These are phyloP conservation scores for Smutsia temminckii DNA, from an alignment of 2,797 vertebrate species.

Conservation along the genomic window DNA sequence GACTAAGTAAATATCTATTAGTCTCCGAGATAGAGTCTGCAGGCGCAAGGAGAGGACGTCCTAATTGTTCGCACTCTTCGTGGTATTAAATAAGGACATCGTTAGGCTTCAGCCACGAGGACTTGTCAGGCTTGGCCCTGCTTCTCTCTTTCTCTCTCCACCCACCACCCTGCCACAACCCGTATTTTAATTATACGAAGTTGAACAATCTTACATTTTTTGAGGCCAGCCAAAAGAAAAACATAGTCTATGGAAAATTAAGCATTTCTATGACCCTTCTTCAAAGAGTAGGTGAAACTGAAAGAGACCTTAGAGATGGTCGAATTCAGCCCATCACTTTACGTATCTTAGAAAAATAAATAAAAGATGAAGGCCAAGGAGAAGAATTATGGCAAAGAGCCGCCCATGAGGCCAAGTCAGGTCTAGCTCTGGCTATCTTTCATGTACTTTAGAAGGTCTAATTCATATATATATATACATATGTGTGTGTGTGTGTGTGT, in stretches of 20 bases:
- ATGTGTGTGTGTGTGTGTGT: not conserved
- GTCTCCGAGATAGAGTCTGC: slow-evolving; percentile 27
- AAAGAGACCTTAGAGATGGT: not conserved
- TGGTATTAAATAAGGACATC: not conserved
- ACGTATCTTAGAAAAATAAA: not conserved
- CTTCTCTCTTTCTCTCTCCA: fast-evolving
- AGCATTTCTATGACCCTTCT: not conserved
- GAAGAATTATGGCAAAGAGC: not conserved
- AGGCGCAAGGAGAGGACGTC: not conserved
- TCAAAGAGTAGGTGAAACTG: not conserved
- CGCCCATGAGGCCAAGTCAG: not conserved
- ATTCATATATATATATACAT: not conserved
- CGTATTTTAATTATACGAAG: not conserved
- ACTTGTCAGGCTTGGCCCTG: not conserved
- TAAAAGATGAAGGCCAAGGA: not conserved
- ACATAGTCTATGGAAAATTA: not conserved
- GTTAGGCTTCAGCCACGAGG: not conserved
- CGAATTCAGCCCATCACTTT: not conserved
- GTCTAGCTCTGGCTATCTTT: not conserved
- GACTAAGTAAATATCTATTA: slow-evolving; percentile 72
- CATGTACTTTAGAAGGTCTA: not conserved
- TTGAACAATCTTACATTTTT: not conserved
- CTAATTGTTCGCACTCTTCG: slow-evolving; percentile 20
- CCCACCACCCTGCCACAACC: no score
- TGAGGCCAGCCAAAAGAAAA: not conserved